Evolutionary conservation across 2,797 vertebrate species (phyloP), one percentile per base, ranked within the genome.

Genomic region (Aphelocoma californica): DNA sequence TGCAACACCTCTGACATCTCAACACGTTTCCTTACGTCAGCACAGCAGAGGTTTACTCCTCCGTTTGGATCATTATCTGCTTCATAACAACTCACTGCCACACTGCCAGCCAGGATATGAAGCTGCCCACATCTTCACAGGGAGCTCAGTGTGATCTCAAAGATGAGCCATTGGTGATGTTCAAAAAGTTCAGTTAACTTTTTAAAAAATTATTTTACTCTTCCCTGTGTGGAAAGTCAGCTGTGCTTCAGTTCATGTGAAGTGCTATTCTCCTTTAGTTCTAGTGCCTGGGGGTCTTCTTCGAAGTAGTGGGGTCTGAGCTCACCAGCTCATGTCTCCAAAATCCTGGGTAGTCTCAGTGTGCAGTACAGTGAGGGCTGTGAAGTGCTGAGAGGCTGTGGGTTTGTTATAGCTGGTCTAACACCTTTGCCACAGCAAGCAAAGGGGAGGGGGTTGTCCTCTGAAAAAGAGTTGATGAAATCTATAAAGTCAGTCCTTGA

Each of bases 121-220:
- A 65, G 83, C 88, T 92, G 53, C 86, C 94, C 90, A 69, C 86
- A 82, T 91, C 88, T 94, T 95, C 88, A 92, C 88, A 89, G 93
- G 90, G 88, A 95, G 61, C 90, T 95, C 94, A 87, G 83, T 88
- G 90, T 77, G 83, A 93, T 94, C 91, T 93, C 80, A 86, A 50
- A 95, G 89, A 93, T 74, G 93, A 97, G 92, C 96, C 18, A 19
- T 28, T 85, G 84, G 82, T 54, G 85, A 90, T 93, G 90, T 95
- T 97, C 93, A 96, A 80, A 94, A 95, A 93, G 51, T 93, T 95
- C 90, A 12, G 84, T 94, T 96, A 95, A 95, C 82, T 95, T 95
- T 81, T 20, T 3, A 34, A 95, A 95, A 95, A 92, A 92, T 90
- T 81, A 92, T 88, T 81, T 96, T 94, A 32, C 79, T 93, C 80